phyloP scores from a whole-genome alignment of 2,888 invertebrate species.

The Allygus modestus region DNA sequence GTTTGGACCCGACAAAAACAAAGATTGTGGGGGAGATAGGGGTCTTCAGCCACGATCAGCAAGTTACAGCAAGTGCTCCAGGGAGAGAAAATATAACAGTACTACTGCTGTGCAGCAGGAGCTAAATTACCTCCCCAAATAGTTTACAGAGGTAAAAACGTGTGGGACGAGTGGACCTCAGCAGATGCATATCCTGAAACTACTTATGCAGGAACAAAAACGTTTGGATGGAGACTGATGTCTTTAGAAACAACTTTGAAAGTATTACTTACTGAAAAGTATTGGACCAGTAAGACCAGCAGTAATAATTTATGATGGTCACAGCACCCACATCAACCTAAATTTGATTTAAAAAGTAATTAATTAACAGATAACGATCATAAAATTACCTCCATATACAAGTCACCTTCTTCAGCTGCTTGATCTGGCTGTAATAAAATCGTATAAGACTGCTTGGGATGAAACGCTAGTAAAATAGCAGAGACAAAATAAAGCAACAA shows the following conservation, averaged over 20 bases:
- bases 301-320: constrained; percentile 65
- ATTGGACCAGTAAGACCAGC: constrained; percentile 65
- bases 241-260: constrained; percentile 59
- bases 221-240: constrained; percentile 71
- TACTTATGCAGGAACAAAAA: constrained; percentile 71
- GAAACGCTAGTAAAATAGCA: constrained; percentile 69
- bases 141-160: constrained; percentile 72
- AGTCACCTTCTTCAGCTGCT: constrained; percentile 70
- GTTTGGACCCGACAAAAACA: constrained; percentile 29
- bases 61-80: constrained; percentile 51
- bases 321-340: constrained; percentile 61
- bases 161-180: constrained; percentile 72
- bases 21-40: constrained; percentile 63
- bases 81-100: constrained; percentile 61
- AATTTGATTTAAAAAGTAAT: constrained; percentile 49
- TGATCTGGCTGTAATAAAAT: constrained; percentile 70
- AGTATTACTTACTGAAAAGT: constrained; percentile 63
- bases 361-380: constrained; percentile 60
- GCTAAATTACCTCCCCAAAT: constrained; percentile 72
- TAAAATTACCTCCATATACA: constrained; percentile 67
- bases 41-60: constrained; percentile 36
- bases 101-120: constrained; percentile 65
- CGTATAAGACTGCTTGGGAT: constrained; percentile 70
- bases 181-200: constrained; percentile 70
- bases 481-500: constrained; percentile 67